Conservation (phyloP, 2,113 vertebrate genomes). For the Nothobranchius furzeri region DNA sequence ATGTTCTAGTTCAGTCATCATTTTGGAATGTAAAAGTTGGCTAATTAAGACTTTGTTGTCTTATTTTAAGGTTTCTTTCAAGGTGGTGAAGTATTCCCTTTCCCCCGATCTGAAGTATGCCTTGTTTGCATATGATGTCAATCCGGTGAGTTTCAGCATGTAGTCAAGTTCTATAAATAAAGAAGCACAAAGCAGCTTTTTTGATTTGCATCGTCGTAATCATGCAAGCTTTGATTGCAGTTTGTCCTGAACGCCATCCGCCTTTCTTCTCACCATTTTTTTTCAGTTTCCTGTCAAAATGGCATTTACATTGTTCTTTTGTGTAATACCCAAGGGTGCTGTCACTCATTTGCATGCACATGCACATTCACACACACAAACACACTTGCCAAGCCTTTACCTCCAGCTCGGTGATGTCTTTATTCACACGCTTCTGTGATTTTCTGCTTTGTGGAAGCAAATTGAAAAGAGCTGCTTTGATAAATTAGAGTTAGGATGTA, state of each 20-base stretch:
- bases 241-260: conserved; percentile 3
- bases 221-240: conserved; percentile 5
- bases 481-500: neutral
- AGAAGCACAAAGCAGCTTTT: too few species aligned
- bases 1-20: neutral
- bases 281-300: too few species aligned
- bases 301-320: too few species aligned
- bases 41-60: neutral
- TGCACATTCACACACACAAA: too few species aligned
- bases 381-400: too few species aligned
- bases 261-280: neutral
- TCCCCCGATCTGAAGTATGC: conserved; percentile 93
- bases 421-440: conserved; percentile 2
- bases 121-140: conserved; percentile 94
- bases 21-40: neutral
- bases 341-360: too few species aligned
- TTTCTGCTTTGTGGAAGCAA: conserved; percentile 7
- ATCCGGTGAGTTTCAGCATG: conserved; percentile 82
- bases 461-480: conserved; percentile 8
- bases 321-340: too few species aligned
- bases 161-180: neutral
- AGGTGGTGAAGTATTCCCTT: conserved; percentile 90
- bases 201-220: neutral
- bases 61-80: conserved; percentile 86
- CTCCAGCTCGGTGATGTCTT: neutral